A percentile compares a stretch with the other conserved stretches of the same genome.
These are phyloP conservation scores for Prietella phreatophila DNA, from an alignment of 2,113 vertebrate genomes.

Conservation along the genomic window DNA sequence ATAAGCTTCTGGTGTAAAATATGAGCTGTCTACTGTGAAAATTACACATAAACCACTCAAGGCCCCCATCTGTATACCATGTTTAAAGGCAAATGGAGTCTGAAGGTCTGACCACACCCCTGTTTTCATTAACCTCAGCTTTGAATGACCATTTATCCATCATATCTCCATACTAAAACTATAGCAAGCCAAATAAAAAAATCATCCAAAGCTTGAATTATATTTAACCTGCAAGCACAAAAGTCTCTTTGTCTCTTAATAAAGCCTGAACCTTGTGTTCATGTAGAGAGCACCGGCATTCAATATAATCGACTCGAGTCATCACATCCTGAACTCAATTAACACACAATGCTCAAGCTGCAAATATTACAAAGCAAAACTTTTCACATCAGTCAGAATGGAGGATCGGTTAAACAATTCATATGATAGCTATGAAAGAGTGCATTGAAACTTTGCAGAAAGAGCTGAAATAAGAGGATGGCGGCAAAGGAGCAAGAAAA, in stretches of 20 bases:
- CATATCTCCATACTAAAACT: not conserved
- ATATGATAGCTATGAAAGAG: not conserved
- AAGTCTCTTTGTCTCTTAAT: conserved; percentile 10
- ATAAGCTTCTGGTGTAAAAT: conserved; percentile 42
- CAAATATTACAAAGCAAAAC: not conserved
- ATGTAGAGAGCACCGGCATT: not conserved
- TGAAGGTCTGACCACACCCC: not conserved
- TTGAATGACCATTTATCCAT: not conserved
- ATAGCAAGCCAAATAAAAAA: not conserved
- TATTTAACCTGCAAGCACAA: not conserved
- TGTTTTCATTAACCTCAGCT: conserved; percentile 1
- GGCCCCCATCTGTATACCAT: conserved; percentile 38
- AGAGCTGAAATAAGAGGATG: not conserved
- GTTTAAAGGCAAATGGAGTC: conserved; percentile 1
- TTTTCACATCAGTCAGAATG: not conserved
- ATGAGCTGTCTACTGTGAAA: conserved; percentile 49
- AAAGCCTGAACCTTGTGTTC: not conserved
- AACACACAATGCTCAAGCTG: conserved; percentile 4
- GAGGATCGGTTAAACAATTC: not conserved
- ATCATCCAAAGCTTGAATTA: not conserved
- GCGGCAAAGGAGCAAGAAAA: not conserved
- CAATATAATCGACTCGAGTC: conserved; percentile 20
- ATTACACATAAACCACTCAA: conserved; percentile 31
- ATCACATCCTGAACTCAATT: conserved; percentile 19
- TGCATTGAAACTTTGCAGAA: not conserved